phyloP scores from a whole-genome alignment of 2,888 invertebrate species.

The Prenolepis imparis region DNA sequence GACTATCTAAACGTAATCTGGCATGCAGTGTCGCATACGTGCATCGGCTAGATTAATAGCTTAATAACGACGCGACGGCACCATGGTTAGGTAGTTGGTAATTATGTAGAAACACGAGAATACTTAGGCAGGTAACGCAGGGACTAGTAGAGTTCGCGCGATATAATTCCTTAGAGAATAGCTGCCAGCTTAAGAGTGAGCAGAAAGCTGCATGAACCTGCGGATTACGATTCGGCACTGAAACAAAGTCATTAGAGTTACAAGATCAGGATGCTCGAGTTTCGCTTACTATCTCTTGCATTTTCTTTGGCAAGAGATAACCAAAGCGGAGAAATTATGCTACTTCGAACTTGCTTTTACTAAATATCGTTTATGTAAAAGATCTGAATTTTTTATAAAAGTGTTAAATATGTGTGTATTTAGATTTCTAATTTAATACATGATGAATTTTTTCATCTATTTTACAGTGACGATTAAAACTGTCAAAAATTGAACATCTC shows the following conservation, averaged over 20 bases:
- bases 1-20: not conserved
- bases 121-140: constrained; percentile 63
- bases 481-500: not conserved
- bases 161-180: constrained; percentile 66
- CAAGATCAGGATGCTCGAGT: constrained; percentile 53
- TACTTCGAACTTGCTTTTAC: not conserved
- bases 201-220: constrained; percentile 67
- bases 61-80: constrained; percentile 68
- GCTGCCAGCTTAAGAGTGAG: constrained; percentile 62
- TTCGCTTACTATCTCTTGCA: constrained; percentile 27
- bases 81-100: constrained; percentile 65
- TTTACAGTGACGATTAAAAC: not conserved
- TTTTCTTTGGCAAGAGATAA: not conserved
- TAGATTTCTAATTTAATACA: not conserved
- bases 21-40: constrained; percentile 24
- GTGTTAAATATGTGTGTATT: not conserved
- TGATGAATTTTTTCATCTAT: not conserved
- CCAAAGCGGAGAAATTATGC: not conserved
- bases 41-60: constrained; percentile 71
- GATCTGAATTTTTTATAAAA: not conserved
- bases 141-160: constrained; percentile 47
- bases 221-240: constrained; percentile 68
- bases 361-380: not conserved
- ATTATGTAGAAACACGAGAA: constrained; percentile 72
- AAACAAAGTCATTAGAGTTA: constrained; percentile 55